Evolutionary conservation across 2,113 vertebrate species (phyloP).

Genomic region (Glaucomys volans): DNA sequence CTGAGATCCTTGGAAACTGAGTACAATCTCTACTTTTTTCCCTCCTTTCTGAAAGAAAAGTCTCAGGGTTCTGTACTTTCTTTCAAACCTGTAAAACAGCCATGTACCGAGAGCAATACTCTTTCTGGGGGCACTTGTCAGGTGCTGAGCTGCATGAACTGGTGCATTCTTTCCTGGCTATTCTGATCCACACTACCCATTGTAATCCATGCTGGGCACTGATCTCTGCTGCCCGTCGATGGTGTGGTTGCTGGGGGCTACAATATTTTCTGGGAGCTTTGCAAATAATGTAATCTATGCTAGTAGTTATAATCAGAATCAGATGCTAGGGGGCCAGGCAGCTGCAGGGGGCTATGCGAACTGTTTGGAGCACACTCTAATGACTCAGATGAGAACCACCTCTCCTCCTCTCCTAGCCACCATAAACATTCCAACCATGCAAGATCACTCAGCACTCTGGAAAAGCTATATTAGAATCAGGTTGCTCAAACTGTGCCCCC

Average conservation of each 20-base stretch:
- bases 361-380: background rate
- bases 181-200: background rate
- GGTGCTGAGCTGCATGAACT: background rate
- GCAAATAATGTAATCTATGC: background rate
- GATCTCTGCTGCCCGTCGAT: background rate
- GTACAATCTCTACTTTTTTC: background rate
- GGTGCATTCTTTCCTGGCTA: background rate
- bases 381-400: background rate
- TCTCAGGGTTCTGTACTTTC: background rate
- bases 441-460: background rate
- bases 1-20: background rate
- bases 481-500: background rate
- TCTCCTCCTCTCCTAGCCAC: background rate
- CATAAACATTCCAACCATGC: background rate
- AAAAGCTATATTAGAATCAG: background rate
- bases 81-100: background rate
- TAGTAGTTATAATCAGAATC: background rate
- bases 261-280: background rate
- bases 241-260: rapidly evolving
- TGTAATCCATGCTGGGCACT: background rate
- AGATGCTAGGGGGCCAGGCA: too few species aligned
- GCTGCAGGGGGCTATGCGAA: too few species aligned
- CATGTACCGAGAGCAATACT: background rate
- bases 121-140: background rate
- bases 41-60: background rate